phyloP scores from a whole-genome alignment of 2,113 vertebrate genomes.

The Isichthys henryi region DNA sequence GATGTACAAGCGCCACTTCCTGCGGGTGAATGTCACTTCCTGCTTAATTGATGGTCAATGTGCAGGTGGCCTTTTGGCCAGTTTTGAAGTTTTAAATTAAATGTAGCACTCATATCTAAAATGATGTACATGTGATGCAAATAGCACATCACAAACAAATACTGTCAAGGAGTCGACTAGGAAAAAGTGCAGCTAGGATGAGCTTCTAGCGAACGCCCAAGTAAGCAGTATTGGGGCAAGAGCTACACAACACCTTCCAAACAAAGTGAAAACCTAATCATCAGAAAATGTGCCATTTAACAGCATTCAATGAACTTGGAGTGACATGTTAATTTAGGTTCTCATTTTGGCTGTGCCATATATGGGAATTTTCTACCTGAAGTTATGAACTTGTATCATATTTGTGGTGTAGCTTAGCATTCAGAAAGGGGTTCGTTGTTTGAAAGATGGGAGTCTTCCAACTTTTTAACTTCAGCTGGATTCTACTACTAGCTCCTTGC shows the following conservation, averaged over 20 bases:
- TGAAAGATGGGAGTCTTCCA: not conserved
- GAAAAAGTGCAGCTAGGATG: too few species aligned
- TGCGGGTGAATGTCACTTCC: constrained; percentile 69
- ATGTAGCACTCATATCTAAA: not conserved
- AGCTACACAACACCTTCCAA: not conserved
- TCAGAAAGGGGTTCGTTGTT: not conserved
- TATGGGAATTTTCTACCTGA: not conserved
- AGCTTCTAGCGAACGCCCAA: not conserved
- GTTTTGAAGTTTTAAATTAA: not conserved
- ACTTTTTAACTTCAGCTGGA: not conserved
- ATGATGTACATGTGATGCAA: not conserved
- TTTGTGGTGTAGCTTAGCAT: not conserved
- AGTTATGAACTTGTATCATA: not conserved
- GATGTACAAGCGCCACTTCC: constrained; percentile 92
- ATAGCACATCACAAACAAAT: not conserved
- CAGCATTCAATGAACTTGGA: not conserved
- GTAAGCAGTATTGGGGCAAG: not conserved
- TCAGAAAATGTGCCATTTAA: not conserved
- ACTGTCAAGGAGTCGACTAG: not conserved
- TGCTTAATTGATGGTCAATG: not conserved
- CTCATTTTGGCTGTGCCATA: not conserved
- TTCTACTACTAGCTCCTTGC: not conserved
- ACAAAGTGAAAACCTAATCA: not conserved
- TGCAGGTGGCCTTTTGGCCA: not conserved
- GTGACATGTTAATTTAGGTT: not conserved